Evolutionary conservation across 2,113 vertebrate genomes (phyloP), one percentile per base, ranked within the genome.

Genomic region (Gymnocephalus cernua): DNA sequence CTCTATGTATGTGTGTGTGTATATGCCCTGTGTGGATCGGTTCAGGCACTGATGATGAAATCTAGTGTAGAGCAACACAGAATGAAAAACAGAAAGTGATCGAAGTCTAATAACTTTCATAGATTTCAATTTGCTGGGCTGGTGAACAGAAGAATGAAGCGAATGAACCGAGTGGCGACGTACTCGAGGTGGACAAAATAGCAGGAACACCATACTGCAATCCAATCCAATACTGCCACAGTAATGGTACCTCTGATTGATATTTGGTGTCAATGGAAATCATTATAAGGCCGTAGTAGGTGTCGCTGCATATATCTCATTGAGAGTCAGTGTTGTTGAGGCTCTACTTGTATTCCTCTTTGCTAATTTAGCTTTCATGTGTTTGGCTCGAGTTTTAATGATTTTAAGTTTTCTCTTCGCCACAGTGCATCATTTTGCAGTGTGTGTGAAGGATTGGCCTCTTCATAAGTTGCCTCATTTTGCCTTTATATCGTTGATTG

Each of bases 51-150:
- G 66, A 82, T 86, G 79, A 78, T 80, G 75, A 82, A 84, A 83
- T 67, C 48, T 23, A 63, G 32, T 80, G 64, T 16, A 81, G 62
- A 23, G 75, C 48, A 48, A 86, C 51, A 23, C 53, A 19, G 51
- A 75, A 54, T 71, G 62, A 74, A 77, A 77, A 86, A 50, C n/a
- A 57, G 57, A 79, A 74, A 41, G 14, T 53, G 79, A 78, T 89
- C 76, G 86, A 80, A 85, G 76, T 64, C 68, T 80, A 82, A 86
- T 86, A 86, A 70, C 75, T 66, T 83, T 85, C 79, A 86, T 90
- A 72, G 84, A 88, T 88, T 88, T 86, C 86, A 83, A 87, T 88
- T 90, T 86, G 69, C 86, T 82, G 85, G 70, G 35, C 74, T 32
- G 80, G 41, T 88, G 83, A 83, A 77, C 83, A 75, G 66, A 71